Evolutionary conservation across 2,113 vertebrate genomes (phyloP).

Genomic region (Dendropsophus ebraccatus): DNA sequence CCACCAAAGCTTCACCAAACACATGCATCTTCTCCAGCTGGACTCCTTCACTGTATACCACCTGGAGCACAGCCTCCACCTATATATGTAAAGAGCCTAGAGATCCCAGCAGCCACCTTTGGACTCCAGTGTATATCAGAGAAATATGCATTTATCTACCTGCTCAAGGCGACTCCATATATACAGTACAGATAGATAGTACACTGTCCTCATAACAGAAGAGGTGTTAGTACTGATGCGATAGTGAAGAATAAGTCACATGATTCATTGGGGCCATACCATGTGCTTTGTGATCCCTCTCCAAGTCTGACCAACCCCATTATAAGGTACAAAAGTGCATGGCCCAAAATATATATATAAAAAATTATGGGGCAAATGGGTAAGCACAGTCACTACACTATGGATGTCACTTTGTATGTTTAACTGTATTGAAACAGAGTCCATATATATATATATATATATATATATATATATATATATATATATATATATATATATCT

Average conservation of each 20-base stretch:
- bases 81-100: constrained; percentile 3
- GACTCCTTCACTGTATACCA: neutral
- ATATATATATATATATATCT: too few relatives aligned
- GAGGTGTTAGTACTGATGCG: neutral
- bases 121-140: neutral
- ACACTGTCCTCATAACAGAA: neutral
- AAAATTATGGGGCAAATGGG: too few relatives aligned
- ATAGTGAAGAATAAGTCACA: neutral
- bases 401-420: too few relatives aligned
- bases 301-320: too few relatives aligned
- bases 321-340: too few relatives aligned
- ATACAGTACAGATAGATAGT: neutral
- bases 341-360: too few relatives aligned
- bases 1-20: neutral
- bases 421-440: too few relatives aligned
- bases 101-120: constrained; percentile 51
- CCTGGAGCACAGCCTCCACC: neutral
- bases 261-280: neutral
- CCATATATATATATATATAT: too few relatives aligned
- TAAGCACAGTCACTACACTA: too few relatives aligned
- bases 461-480: too few relatives aligned
- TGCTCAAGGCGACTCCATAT: neutral
- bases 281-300: neutral
- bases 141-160: neutral
- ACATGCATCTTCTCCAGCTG: neutral